Conservation (phyloP, 2,113 vertebrate species). For the Onychostruthus taczanowskii region DNA sequence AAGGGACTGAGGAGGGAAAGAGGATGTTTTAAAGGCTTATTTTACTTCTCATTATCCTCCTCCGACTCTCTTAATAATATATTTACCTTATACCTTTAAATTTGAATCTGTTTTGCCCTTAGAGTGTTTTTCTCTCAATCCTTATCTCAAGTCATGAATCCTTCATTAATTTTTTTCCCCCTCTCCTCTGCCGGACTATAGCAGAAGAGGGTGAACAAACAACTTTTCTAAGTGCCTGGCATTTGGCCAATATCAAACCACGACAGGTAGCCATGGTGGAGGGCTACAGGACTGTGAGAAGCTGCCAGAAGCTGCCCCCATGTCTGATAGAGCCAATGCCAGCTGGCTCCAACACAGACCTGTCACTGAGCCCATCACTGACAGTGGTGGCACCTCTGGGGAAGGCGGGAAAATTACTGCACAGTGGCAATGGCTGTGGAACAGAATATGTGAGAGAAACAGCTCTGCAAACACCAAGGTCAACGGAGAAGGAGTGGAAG, state of each 20-base stretch:
- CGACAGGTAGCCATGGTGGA: accelerated
- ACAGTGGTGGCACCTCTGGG: not conserved
- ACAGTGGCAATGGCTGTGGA: not conserved
- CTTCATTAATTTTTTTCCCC: not conserved
- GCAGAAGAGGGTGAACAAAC: not conserved
- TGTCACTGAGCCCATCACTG: not conserved
- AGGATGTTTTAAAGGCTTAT: not conserved
- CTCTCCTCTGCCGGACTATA: not conserved
- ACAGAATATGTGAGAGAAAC: not conserved
- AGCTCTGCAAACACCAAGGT: not conserved
- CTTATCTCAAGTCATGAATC: not conserved
- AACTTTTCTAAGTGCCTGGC: accelerated
- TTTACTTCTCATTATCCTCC: not conserved
- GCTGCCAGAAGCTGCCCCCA: not conserved
- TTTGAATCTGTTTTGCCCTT: not conserved
- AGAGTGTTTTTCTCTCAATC: not conserved
- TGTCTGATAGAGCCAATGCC: not conserved
- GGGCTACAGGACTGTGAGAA: not conserved
- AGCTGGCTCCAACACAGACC: too few species aligned
- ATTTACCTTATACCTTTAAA: not conserved
- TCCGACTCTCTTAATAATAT: not conserved
- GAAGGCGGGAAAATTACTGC: not conserved
- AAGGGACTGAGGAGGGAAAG: not conserved
- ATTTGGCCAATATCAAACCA: not conserved
- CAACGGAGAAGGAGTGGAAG: not conserved